phyloP scores from a whole-genome alignment of 2,888 invertebrate genomes.

The Gastracanthus pulcherrimus region DNA sequence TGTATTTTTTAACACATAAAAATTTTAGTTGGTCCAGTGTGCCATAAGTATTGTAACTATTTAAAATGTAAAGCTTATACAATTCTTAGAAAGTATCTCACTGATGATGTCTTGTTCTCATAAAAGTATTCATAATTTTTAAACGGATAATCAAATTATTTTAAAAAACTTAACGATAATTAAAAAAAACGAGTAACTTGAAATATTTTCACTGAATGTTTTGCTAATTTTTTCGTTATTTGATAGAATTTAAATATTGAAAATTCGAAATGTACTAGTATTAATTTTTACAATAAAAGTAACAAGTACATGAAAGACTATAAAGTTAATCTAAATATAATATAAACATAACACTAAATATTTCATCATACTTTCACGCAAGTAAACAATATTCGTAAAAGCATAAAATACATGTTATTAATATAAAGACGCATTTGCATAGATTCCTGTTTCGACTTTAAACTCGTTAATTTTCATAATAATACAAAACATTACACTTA shows the following conservation, averaged over 20 bases:
- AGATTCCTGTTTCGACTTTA: slow-evolving; percentile 11
- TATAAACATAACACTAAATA: slow-evolving; percentile 30
- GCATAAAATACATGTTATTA: slow-evolving; percentile 33
- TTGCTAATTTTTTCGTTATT: neutral
- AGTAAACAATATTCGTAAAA: slow-evolving; percentile 51
- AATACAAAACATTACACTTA: slow-evolving; percentile 27
- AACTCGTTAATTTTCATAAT: slow-evolving; percentile 22
- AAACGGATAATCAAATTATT: slow-evolving; percentile 35
- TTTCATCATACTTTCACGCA: slow-evolving; percentile 11
- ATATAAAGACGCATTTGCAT: slow-evolving; percentile 37
- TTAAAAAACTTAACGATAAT: slow-evolving; percentile 15
- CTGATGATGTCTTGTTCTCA: slow-evolving; percentile 64
- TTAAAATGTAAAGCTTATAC: slow-evolving; percentile 63
- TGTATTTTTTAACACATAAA: slow-evolving; percentile 53
- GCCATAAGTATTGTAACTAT: slow-evolving; percentile 59
- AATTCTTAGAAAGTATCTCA: slow-evolving; percentile 65
- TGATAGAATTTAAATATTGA: neutral
- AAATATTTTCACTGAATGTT: neutral
- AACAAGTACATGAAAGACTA: slow-evolving; percentile 60
- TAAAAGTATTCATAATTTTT: slow-evolving; percentile 47
- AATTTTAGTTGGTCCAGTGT: slow-evolving; percentile 68
- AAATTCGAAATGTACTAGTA: slow-evolving; percentile 17
- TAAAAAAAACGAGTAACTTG: neutral
- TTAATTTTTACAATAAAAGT: slow-evolving; percentile 43
- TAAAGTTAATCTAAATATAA: slow-evolving; percentile 32